Conservation (phyloP, 2,797 vertebrate genomes). For the Amblyopsis hoosieri region DNA sequence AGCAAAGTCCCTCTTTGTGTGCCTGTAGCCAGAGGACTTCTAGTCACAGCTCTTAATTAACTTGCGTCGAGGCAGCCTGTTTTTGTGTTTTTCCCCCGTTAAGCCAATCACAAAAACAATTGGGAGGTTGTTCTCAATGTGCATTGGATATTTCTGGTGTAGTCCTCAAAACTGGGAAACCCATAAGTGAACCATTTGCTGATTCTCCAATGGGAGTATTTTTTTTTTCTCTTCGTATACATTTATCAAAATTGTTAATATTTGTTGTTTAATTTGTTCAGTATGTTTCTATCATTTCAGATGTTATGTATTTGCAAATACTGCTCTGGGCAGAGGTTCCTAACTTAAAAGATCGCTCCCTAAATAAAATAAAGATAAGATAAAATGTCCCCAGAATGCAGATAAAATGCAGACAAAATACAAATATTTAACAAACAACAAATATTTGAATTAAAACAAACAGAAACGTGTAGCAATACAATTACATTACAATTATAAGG, state of each 20-base stretch:
- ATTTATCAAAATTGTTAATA: not conserved
- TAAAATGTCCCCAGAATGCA: too few relatives aligned
- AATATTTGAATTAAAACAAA: too few relatives aligned
- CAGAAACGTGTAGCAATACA: too few relatives aligned
- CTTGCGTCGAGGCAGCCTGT: slow-evolving; percentile 17
- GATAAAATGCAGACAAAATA: too few relatives aligned
- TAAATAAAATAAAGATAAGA: too few relatives aligned
- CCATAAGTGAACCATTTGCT: not conserved
- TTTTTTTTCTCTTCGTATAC: too few relatives aligned
- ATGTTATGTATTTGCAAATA: not conserved
- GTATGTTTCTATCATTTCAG: not conserved
- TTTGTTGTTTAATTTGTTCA: not conserved
- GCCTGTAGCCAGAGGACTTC: slow-evolving; percentile 6
- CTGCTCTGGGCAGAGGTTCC: not conserved
- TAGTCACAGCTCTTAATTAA: slow-evolving; percentile 23
- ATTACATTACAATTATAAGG: too few relatives aligned
- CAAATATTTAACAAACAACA: too few relatives aligned
- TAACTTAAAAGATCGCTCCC: not conserved
- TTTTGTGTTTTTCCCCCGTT: slow-evolving; percentile 5
- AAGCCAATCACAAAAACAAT: slow-evolving; percentile 19
- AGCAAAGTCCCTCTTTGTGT: slow-evolving; percentile 18
- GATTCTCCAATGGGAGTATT: not conserved
- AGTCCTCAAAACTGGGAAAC: not conserved
- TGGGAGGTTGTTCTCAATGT: slow-evolving; percentile 3
- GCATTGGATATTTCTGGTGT: not conserved